Conservation (phyloP, 1,140 invertebrate genomes). For the Lepidotrigona ventralis region DNA sequence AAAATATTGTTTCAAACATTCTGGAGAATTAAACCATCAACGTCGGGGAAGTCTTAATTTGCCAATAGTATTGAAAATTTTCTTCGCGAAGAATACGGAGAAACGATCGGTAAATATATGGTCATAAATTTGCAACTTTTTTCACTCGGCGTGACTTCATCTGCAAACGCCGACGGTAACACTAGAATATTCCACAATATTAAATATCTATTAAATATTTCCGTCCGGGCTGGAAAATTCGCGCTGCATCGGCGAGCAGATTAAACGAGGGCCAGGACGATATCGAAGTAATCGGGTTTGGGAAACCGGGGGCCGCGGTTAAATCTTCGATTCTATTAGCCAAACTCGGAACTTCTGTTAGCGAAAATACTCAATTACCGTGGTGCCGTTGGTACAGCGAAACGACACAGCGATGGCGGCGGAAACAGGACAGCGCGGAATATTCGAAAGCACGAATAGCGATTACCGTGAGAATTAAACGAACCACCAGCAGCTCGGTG, state of each 20-base stretch:
- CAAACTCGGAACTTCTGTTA: slow-evolving; percentile 18
- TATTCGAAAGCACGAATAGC: slow-evolving; percentile 54
- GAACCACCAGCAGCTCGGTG: not conserved
- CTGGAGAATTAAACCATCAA: not conserved
- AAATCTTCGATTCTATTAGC: slow-evolving; percentile 41
- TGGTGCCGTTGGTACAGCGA: not conserved
- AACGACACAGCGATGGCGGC: not conserved
- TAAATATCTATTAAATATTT: not conserved
- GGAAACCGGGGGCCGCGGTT: not conserved
- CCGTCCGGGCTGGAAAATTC: not conserved
- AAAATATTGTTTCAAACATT: not conserved
- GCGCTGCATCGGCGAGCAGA: not conserved
- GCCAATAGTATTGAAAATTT: slow-evolving; percentile 6
- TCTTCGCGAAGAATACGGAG: too few species aligned
- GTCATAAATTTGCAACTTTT: not conserved
- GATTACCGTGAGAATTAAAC: slow-evolving; percentile 62
- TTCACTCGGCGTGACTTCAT: not conserved
- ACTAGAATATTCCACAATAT: not conserved
- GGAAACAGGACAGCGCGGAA: slow-evolving; percentile 6
- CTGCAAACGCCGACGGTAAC: not conserved
- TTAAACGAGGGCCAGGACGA: not conserved
- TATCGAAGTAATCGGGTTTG: not conserved
- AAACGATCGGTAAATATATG: too few species aligned
- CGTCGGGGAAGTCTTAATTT: not conserved
- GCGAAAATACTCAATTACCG: slow-evolving; percentile 37